Base-by-base conservation (phyloP, 1,140 invertebrate species). In the Brachystomella parvula region DNA sequence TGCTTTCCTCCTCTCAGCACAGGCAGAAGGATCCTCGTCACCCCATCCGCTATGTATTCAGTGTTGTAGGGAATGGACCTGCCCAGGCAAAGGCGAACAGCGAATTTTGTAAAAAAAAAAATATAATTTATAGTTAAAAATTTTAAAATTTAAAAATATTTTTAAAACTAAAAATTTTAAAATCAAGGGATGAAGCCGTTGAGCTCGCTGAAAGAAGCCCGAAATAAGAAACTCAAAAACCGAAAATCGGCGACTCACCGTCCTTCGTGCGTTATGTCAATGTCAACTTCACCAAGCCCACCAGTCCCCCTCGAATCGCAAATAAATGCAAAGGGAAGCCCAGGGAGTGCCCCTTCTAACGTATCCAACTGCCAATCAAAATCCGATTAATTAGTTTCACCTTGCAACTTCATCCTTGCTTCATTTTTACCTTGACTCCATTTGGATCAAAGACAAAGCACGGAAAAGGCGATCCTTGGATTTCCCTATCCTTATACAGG, bases 401-500 rank as follows among this genome's bases (percentile, higher is more conserved):
- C 28, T 61, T 44, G 9, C n/a, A 9, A 44, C n/a, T 44, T 44
- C 39, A 12, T 44, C n/a, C n/a, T 44, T 44, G 9, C n/a, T 30
- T 29, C 26, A 29, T 59, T 76, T 81, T 81, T 60, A 93, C 87
- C 66, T 88, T 86, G 19, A 96, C 87, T 19, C 90, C 89, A 68
- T 91, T 87, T 0, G 95, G 90, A 79, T 99, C 95, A 74, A 95
- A 98, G 0, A 98, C 95, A 76, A 95, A 92, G 76, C 96, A 98
- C 0, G 89, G 91, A 79, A 97, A 98, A 2, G 96, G 96, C 61
- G 93, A 93, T 56, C 94, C 95, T 77, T 92, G 88, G 72, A 98
- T 97, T 76, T 97, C 92, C 75, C 93, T 88, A 39, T 90, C 92
- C 74, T 96, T 92, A 77, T 97, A 97, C 26, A 90, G 87, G 65